Percentiles rank a stretch among this genome's conserved stretches.
phyloP scores from a whole-genome alignment of 2,888 invertebrate species.

The Sphaeridia pumilis region DNA sequence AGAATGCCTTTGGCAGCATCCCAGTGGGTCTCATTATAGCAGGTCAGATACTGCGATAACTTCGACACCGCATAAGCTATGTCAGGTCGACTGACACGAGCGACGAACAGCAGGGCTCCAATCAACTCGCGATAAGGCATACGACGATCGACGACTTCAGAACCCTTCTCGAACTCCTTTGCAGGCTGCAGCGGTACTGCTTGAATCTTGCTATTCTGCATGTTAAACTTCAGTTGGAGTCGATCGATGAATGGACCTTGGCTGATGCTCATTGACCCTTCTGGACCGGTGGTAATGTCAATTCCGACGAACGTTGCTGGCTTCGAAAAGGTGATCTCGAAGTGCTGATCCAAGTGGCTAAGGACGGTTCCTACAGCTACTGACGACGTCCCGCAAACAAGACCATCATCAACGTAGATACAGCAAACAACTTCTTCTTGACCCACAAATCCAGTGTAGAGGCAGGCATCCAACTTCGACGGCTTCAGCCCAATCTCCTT shows the following conservation, averaged over 20 bases:
- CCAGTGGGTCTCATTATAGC: constrained; percentile 32
- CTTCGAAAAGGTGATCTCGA: constrained; percentile 2
- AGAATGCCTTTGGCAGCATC: constrained; percentile 37
- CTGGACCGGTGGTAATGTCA: neutral
- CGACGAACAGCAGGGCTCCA: constrained; percentile 28
- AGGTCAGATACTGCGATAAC: constrained; percentile 25
- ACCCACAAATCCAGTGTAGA: constrained; percentile 4
- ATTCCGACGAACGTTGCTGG: constrained; percentile 15
- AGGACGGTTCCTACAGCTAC: neutral
- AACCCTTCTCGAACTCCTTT: too few relatives aligned
- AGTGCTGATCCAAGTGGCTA: neutral
- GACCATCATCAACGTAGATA: constrained; percentile 20
- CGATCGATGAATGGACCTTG: too few relatives aligned
- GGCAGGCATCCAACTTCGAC: constrained; percentile 10
- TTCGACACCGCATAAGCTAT: constrained; percentile 24
- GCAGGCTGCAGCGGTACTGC: too few relatives aligned
- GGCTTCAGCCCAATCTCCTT: constrained; percentile 8
- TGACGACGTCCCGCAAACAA: neutral
- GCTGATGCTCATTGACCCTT: too few relatives aligned
- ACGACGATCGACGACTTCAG: too few relatives aligned
- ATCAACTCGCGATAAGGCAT: constrained; percentile 27
- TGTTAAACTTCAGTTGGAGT: too few relatives aligned
- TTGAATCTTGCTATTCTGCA: too few relatives aligned
- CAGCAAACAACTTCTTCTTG: neutral
- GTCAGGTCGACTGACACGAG: constrained; percentile 24